Conservation (phyloP, 2,888 invertebrate species). For the Agelastica alni region DNA sequence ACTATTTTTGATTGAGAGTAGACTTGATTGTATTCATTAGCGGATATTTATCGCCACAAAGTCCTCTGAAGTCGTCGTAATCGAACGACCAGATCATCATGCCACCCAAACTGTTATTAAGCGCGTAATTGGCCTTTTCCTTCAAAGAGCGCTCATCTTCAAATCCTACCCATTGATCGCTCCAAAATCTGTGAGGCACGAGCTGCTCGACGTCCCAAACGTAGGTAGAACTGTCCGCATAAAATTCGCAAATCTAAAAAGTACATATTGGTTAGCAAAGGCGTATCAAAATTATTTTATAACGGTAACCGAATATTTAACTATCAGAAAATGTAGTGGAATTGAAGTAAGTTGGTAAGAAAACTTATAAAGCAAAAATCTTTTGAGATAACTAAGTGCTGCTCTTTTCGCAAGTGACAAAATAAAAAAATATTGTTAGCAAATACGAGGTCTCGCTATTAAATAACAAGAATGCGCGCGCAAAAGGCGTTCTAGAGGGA, state of each 20-base stretch:
- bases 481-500: too few species aligned
- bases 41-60: constrained; percentile 55
- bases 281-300: too few species aligned
- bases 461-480: too few species aligned
- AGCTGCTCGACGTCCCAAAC: constrained; percentile 52
- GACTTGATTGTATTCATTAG: constrained; percentile 37
- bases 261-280: too few species aligned
- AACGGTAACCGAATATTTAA: too few species aligned
- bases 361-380: too few species aligned
- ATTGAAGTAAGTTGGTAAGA: background rate
- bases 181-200: constrained; percentile 64
- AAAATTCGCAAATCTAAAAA: constrained; percentile 46
- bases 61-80: constrained; percentile 72
- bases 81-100: constrained; percentile 79
- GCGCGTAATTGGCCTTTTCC: constrained; percentile 54
- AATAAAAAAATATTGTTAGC: too few species aligned
- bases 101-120: constrained; percentile 57
- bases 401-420: too few species aligned
- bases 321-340: too few species aligned
- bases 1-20: too few species aligned
- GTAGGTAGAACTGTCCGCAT: constrained; percentile 38
- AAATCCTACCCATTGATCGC: constrained; percentile 70
- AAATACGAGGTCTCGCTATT: background rate
- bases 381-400: too few species aligned
- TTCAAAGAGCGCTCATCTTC: constrained; percentile 63